Conservation (phyloP, 53 echinoderm and acorn worm genomes). For the Mesocentrotus franciscanus region DNA sequence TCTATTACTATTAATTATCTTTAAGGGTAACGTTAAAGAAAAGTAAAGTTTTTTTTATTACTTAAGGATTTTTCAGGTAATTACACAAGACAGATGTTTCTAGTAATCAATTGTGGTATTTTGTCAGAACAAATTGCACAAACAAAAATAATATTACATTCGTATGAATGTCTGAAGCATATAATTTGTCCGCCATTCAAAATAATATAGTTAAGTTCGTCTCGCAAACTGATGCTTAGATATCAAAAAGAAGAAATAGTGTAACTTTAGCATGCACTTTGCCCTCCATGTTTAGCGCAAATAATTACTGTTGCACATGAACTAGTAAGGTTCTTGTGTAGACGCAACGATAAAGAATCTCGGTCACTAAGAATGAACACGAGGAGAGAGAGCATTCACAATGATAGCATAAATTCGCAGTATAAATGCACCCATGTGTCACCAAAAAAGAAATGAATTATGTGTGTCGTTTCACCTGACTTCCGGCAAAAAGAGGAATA, state of each 20-base stretch:
- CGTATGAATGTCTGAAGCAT: background rate
- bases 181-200: background rate
- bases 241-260: background rate
- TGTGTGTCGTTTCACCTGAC: slow-evolving; percentile 48
- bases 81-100: background rate
- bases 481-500: slow-evolving; percentile 12
- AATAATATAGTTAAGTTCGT: background rate
- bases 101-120: background rate
- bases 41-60: background rate
- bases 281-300: background rate
- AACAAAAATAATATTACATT: background rate
- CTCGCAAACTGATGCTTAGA: background rate
- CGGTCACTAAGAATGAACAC: background rate
- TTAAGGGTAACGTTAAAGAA: background rate
- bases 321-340: background rate
- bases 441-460: background rate
- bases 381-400: background rate
- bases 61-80: background rate
- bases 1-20: background rate
- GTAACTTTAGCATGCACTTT: background rate
- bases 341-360: background rate
- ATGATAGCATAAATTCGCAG: background rate
- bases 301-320: slow-evolving; percentile 29
- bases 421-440: slow-evolving; percentile 7
- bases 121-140: background rate